Percentiles rank a stretch among this genome's conserved stretches.
phyloP scores from a whole-genome alignment of 2,797 vertebrate genomes.

The Cossypha caffra region DNA sequence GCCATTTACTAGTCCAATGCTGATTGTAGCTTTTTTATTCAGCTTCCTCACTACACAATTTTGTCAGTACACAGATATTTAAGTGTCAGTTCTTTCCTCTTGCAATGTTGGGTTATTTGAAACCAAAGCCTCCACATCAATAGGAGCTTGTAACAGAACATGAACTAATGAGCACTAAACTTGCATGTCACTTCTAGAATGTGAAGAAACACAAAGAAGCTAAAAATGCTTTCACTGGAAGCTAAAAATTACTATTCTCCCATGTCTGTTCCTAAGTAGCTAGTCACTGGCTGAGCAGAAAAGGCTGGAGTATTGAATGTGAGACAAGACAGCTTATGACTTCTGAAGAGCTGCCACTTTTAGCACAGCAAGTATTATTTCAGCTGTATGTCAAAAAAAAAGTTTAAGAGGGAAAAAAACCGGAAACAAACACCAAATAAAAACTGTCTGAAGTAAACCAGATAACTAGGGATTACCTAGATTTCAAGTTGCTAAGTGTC shows the following conservation, averaged over 20 bases:
- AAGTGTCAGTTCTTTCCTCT: neutral
- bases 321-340: neutral
- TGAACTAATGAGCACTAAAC: constrained; percentile 15
- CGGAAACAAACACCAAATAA: neutral
- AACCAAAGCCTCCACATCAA: neutral
- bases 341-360: neutral
- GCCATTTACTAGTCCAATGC: neutral
- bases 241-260: constrained; percentile 16
- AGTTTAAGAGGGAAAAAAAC: accelerated
- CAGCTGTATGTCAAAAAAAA: neutral
- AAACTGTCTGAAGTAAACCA: neutral
- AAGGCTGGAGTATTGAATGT: neutral
- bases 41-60: neutral
- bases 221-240: constrained; percentile 22
- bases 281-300: constrained; percentile 4
- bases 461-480: neutral
- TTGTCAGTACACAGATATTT: neutral
- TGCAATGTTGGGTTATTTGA: neutral
- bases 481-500: constrained; percentile 39
- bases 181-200: neutral
- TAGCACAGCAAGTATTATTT: neutral
- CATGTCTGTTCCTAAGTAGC: neutral
- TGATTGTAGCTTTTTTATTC: neutral
- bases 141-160: neutral
- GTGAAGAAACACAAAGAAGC: neutral